Evolutionary conservation across 2,888 invertebrate species (phyloP), one percentile per base, ranked within the genome.

Genomic region (Adelognathus sp.): DNA sequence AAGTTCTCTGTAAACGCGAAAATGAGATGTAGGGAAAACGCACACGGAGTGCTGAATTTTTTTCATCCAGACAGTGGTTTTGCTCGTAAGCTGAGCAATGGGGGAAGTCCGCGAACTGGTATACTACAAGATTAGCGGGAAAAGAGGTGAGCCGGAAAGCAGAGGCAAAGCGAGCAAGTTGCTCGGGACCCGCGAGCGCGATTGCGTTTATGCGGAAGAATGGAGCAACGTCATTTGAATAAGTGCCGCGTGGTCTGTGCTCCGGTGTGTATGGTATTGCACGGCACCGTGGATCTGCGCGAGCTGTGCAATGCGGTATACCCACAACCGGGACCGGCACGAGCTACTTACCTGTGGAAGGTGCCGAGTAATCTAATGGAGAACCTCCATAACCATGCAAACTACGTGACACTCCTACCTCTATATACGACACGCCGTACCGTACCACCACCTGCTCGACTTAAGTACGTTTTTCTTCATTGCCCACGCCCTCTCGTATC

Each of bases 321-420:
- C 44, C 70, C 21, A 36, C 39, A 50, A 44, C 14, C 14, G 27
- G 52, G 46, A 46, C 24, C 64, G 31, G 39, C 54, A 61, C 61
- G 64, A 58, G 75, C 54, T 71, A 67, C 61, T 79, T 79, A 76
- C 66, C 75, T 67, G 71, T 46, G 50, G 39, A 71, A 60, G 76
- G 58, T 70, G 80, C 70, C 54, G 76, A 72, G 75, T 73, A 74
- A 81, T 71, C 74, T 66, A 79, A 73, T 76, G 76, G 74, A 67
- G 58, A 58, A 58, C 31, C 64, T 61, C 63, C 58, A 56, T 41
- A 44, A 36, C 18, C 52, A 21, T 24, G 58, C 36, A 44, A 61
- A 41, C 36, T 50, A 33, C 44, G 63, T 36, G 73, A 73, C 73
- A 63, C 39, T 24, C 18, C 11, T 72, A 71, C n/a, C n/a, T 36